Evolutionary conservation across 2,113 vertebrate species (phyloP), one percentile per base, ranked within the genome.

Genomic region (Peucedramus taeniatus): DNA sequence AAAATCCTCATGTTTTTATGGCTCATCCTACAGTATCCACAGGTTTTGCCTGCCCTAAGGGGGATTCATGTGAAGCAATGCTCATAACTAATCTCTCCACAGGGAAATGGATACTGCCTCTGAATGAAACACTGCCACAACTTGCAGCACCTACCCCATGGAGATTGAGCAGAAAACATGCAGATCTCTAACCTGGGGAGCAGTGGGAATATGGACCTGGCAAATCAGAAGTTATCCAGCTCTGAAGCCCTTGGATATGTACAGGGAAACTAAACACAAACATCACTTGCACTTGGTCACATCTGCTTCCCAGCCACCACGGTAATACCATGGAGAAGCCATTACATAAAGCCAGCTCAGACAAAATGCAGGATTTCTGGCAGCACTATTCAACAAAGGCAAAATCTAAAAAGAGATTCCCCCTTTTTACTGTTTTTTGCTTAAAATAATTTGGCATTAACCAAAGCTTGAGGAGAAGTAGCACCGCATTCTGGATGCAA

Each of bases 401-500:
- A 15, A n/a, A 69, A 60, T 26, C 57, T 40, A 64, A 79, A 89
- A 84, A 76, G 72, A 83, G 61, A 71, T 60, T 72, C 50, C 87
- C 90, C 56, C 79, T 83, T 74, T 90, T 90, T 57, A 61, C 44
- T 56, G 66, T 66, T 90, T 95, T 95, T 86, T 88, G 63, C 85
- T 93, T 90, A 50, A 71, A 87, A 83, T 64, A 68, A 94, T 83
- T 93, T 83, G 93, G 75, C 82, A 75, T 83, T 74, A 83, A 70
- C 92, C 66, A 68, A 94, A 88, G 92, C 87, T 93, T 51, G 82
- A 88, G 63, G 81, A 90, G 47, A 83, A 96, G 75, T 37, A 85
- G 91, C 91, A 91, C 83, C 83, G 2, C 74, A 30, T 72, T 93
- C 77, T 68, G 86, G 90, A 90, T 93, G 95, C 92, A 37, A 92